Evolutionary conservation across 2,888 invertebrate genomes (phyloP), one percentile per base, ranked within the genome.

Genomic region (Heliconius sara): DNA sequence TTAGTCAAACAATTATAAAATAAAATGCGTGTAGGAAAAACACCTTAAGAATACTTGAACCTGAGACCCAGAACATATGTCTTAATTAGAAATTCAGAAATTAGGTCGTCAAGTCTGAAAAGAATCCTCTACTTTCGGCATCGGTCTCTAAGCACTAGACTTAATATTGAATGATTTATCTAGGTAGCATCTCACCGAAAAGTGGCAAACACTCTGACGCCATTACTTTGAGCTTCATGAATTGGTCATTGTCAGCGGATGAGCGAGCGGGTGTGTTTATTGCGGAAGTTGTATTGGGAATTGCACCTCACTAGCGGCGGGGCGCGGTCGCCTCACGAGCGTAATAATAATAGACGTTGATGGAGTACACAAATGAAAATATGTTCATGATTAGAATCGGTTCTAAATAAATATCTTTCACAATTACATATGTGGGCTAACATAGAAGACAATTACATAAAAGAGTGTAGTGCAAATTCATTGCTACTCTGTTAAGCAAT

Each of bases 211-310:
- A 75, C 73, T 78, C 78, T 30, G 74, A 43, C n/a, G 43, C 30
- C 71, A 74, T 71, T 76, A 72, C 77, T 60, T 66, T 71, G 77
- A 27, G 52, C 27, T n/a, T 75, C 70, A 22, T 73, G 39, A 68
- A 76, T 73, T 68, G 68, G 77, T 70, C 76, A 78, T 78, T 79
- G 78, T 76, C 77, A 77, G 25, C 67, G 47, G 78, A 82, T 81
- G 74, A 80, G 70, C 78, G 79, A 80, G 76, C 43, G 74, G 80
- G 76, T 47, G 80, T 75, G 65, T 83, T 84, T 82, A 81, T 82
- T 79, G 80, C 76, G 75, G 75, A 81, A 81, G 80, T 79, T 78
- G 77, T 79, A 80, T 81, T 82, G 83, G 79, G 79, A 78, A 79
- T 79, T 79, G 76, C 27, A 77, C 47, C 39, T 78, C 60, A 47